Evolutionary conservation across 2,888 invertebrate genomes (phyloP).

Genomic region (Dynastes grantii): DNA sequence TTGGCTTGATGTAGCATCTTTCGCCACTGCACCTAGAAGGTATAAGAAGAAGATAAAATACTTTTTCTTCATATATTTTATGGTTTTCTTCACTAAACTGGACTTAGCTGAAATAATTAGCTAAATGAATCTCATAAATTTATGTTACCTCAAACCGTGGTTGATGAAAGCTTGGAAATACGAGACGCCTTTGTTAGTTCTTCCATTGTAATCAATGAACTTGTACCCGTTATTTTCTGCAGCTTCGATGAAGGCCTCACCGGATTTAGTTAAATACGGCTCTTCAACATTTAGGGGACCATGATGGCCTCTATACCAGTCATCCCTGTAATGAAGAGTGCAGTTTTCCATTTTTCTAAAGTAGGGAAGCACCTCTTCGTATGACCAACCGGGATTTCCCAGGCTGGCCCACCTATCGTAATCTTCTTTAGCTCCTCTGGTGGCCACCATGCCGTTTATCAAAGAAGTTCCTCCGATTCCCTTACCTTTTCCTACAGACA

Average conservation of each 20-base stretch:
- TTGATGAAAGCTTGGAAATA: slow-evolving; percentile 72
- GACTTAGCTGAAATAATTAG: no score
- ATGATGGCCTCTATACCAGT: background rate
- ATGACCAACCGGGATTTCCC: slow-evolving; percentile 84
- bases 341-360: slow-evolving; percentile 67
- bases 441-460: slow-evolving; percentile 86
- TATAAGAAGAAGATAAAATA: no score
- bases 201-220: slow-evolving; percentile 76
- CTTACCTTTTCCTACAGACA: slow-evolving; percentile 75
- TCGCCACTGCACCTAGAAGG: slow-evolving; percentile 50
- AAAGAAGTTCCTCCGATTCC: slow-evolving; percentile 87
- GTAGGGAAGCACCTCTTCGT: slow-evolving; percentile 80
- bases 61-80: no score
- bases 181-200: slow-evolving; percentile 72
- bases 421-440: slow-evolving; percentile 80
- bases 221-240: slow-evolving; percentile 76
- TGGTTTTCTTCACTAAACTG: no score
- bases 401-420: slow-evolving; percentile 82
- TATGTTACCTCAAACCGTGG: slow-evolving; percentile 68
- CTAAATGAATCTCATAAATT: background rate
- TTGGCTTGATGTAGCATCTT: slow-evolving; percentile 25
- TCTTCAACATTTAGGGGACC: slow-evolving; percentile 59
- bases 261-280: slow-evolving; percentile 68
- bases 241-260: slow-evolving; percentile 74
- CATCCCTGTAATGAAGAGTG: background rate